These are phyloP conservation scores for Hypsibius dujardini DNA, from an alignment of 1,140 invertebrate species.

Conservation along the genomic window DNA sequence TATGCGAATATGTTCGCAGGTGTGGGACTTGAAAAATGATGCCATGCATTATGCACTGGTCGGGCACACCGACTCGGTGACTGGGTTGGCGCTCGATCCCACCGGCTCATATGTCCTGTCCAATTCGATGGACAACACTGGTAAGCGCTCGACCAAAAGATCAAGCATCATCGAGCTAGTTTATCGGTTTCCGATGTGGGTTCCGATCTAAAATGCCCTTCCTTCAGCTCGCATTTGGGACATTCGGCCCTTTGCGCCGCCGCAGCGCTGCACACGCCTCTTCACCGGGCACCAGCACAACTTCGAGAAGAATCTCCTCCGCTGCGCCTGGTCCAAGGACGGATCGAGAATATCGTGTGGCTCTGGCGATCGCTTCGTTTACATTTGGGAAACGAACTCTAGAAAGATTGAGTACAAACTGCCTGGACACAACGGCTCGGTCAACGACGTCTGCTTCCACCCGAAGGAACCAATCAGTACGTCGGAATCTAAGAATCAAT, in stretches of 20 bases:
- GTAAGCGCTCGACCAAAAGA: conserved; percentile 27
- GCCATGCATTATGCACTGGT: conserved; percentile 63
- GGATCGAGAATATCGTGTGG: conserved; percentile 69
- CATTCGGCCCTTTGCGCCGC: conserved; percentile 51
- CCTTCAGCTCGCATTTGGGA: conserved; percentile 46
- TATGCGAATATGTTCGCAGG: conserved; percentile 30
- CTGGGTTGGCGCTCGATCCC: conserved; percentile 70
- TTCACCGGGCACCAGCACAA: conserved; percentile 84
- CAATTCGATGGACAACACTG: conserved; percentile 90
- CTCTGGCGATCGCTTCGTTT: conserved; percentile 82
- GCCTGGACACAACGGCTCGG: conserved; percentile 89
- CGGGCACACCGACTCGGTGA: conserved; percentile 83
- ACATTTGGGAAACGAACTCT: conserved; percentile 87
- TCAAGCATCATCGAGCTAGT: neutral
- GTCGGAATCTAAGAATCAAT: conserved; percentile 21
- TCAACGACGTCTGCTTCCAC: conserved; percentile 93
- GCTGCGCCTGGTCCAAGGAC: conserved; percentile 70
- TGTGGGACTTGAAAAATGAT: conserved; percentile 90
- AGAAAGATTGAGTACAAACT: conserved; percentile 77
- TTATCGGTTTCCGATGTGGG: neutral
- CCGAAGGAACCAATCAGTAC: conserved; percentile 73
- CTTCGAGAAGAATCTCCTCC: conserved; percentile 83
- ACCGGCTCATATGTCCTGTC: conserved; percentile 84
- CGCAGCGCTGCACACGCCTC: conserved; percentile 80
- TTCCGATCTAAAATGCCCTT: conserved; percentile 19